Evolutionary conservation across 2,113 vertebrate species (phyloP).

Genomic region (Nothoprocta perdicaria): DNA sequence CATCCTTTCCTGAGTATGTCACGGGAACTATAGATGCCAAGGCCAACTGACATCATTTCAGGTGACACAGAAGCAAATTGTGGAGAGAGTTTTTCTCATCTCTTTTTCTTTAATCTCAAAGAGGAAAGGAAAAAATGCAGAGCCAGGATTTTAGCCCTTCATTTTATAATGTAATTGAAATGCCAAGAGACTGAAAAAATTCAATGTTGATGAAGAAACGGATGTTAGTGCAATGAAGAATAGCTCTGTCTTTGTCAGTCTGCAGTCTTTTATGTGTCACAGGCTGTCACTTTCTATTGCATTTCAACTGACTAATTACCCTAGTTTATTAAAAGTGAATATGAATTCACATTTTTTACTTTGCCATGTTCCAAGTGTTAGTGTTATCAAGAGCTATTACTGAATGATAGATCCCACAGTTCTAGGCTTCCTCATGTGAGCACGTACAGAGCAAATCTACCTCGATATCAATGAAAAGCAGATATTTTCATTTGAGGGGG

Average conservation of each 20-base stretch:
- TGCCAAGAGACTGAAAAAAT: conserved; percentile 76
- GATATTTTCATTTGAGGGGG: conserved; percentile 32
- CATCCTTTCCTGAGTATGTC: accelerated
- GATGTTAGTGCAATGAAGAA: conserved; percentile 72
- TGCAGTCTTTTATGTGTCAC: conserved; percentile 75
- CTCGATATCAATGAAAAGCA: conserved; percentile 47
- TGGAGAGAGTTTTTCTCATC: neutral
- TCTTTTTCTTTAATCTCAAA: conserved; percentile 14
- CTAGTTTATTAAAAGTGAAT: conserved; percentile 78
- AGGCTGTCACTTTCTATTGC: conserved; percentile 73
- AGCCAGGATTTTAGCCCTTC: conserved; percentile 73
- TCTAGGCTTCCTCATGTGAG: conserved; percentile 58
- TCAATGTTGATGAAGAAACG: conserved; percentile 76
- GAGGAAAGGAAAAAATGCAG: conserved; percentile 58
- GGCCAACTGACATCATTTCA: neutral
- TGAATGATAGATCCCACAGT: conserved; percentile 45
- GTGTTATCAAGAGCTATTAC: conserved; percentile 69
- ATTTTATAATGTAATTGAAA: conserved; percentile 77
- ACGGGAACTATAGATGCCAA: neutral
- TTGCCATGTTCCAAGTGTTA: conserved; percentile 55
- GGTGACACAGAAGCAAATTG: neutral
- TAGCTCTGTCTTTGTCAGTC: conserved; percentile 74
- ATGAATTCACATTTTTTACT: conserved; percentile 74
- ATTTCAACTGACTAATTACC: conserved; percentile 77
- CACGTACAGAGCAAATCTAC: conserved; percentile 39